Evolutionary conservation across 1,140 invertebrate species (phyloP).

Genomic region (Amyelois transitella): DNA sequence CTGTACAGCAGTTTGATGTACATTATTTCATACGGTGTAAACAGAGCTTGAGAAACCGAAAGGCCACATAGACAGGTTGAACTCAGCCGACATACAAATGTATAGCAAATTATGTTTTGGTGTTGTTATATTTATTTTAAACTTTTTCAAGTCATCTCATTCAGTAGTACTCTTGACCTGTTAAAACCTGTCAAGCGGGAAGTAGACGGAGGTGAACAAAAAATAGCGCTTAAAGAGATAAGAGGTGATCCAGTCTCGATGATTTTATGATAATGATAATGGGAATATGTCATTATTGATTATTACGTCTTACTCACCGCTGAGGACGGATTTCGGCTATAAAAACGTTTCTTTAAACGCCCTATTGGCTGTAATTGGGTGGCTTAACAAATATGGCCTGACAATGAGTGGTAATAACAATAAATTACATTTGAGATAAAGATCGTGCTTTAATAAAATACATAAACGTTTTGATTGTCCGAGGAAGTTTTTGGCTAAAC

Average conservation of each 20-base stretch:
- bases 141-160: too few relatives aligned
- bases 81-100: too few relatives aligned
- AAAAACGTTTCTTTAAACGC: background rate
- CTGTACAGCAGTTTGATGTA: too few relatives aligned
- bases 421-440: background rate
- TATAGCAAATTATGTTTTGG: too few relatives aligned
- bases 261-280: background rate
- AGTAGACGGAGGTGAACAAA: background rate
- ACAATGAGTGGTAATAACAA: background rate
- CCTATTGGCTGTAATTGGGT: background rate
- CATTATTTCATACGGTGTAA: too few relatives aligned
- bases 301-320: background rate
- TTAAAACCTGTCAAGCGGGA: background rate
- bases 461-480: background rate
- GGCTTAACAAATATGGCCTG: background rate
- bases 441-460: background rate
- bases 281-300: background rate
- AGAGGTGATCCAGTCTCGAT: background rate
- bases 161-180: background rate
- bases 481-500: too few relatives aligned
- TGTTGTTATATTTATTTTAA: too few relatives aligned
- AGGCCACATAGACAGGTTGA: too few relatives aligned
- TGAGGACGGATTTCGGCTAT: background rate
- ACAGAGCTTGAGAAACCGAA: too few relatives aligned
- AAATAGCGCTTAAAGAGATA: background rate